Evolutionary conservation across 2,113 vertebrate species (phyloP), one percentile per base, ranked within the genome.

Genomic region (Crypturellus undulatus): DNA sequence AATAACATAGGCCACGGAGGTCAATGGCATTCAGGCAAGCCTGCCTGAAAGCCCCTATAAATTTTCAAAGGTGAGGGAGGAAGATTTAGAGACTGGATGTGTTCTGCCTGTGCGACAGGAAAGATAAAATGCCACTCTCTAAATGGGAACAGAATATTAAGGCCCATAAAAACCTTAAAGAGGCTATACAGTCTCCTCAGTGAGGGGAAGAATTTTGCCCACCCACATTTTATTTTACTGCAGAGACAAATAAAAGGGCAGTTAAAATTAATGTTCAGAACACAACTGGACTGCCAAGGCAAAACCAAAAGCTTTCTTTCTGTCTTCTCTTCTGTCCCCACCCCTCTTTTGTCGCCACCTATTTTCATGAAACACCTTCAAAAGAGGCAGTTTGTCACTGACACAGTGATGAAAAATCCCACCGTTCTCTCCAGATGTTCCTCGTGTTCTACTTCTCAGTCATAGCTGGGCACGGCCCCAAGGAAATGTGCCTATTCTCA

Each of bases 1-100:
- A 98, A 96, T 97, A 97, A 97, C 89, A 43, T 32, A 95, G 97
- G 96, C 93, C 97, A 97, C 79, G 88, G 92, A 98, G 97, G 98
- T 98, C 97, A 97, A 96, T 97, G 96, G 94, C 97, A 97, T 96
- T 97, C 38, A 90, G 94, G 92, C 96, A 97, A 97, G 90, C 75
- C 86, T 2, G 34, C 86, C 96, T 97, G 92, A 97, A 97, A 98
- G 64, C 79, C 73, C 68, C 89, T 78, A 93, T 98, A 98, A 98
- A 98, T 97, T 98, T 97, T 97, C 93, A 96, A 96, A 97, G 94
- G 96, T 97, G 93, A 96, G 84, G 84, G 89, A 94, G 69, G 78
- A 96, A 96, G 94, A 97, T 96, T 97, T 97, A 96, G 94, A 97
- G 95, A 93, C 69, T 95, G 81, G 18, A 88, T 91, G 58, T 86